Conservation (phyloP, 2,797 vertebrate species). For the Acipenser oxyrinchus region DNA sequence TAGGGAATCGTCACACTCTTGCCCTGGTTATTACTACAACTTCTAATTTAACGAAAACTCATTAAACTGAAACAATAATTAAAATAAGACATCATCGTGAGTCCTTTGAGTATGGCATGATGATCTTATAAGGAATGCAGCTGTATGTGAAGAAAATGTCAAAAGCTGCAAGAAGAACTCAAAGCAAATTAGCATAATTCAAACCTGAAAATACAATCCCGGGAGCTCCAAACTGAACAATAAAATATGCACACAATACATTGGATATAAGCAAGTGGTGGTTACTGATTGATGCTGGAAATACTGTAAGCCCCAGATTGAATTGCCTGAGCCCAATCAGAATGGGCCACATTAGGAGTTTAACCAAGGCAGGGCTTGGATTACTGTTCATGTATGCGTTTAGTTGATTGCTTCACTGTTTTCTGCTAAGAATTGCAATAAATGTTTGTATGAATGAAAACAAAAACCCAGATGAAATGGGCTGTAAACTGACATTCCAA, state of each 20-base stretch:
- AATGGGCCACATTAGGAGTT: neutral
- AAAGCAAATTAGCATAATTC: slow-evolving; percentile 15
- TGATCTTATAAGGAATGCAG: slow-evolving; percentile 43
- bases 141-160: slow-evolving; percentile 38
- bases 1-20: slow-evolving; percentile 26
- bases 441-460: neutral
- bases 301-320: slow-evolving; percentile 13
- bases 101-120: slow-evolving; percentile 39
- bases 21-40: slow-evolving; percentile 60
- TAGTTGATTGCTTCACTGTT: neutral
- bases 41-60: slow-evolving; percentile 73
- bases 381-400: neutral
- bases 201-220: neutral
- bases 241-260: neutral
- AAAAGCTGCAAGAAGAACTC: slow-evolving; percentile 4
- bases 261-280: neutral
- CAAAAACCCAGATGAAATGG: too few species aligned
- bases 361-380: neutral
- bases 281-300: slow-evolving; percentile 5
- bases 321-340: neutral
- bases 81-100: slow-evolving; percentile 72
- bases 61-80: slow-evolving; percentile 74
- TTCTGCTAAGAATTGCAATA: neutral
- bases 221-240: neutral
- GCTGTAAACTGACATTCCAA: neutral